Evolutionary conservation across 2,888 invertebrate species (phyloP), one percentile per base, ranked within the genome.

Genomic region (Chouioia cunea): DNA sequence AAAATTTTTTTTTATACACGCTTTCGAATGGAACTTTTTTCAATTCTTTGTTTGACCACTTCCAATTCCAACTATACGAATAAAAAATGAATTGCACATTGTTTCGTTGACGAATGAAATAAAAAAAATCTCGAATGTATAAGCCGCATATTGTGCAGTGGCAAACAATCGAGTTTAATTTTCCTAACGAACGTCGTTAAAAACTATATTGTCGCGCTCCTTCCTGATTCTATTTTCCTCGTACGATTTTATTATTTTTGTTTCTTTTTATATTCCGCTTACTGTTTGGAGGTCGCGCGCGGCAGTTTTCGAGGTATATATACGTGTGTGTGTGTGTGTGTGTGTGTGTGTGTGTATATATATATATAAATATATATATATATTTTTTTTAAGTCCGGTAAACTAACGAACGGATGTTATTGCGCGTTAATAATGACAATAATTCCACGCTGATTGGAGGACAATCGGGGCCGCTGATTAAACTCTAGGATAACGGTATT

Each of bases 401-500:
- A 36, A 6, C 36, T 36, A 36, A 36, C 36, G 36, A 36, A 36
- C 36, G 66, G 63, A 72, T 72, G 65, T 62, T 52, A 60, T 65
- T 44, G 69, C 58, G 62, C 62, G 57, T 63, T 65, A 69, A 73
- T 63, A 50, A 54, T 44, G 65, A 70, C 65, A 63, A 73, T 67
- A 70, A 68, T 73, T 70, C 23, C 56, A 56, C 53, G 59, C 44
- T 73, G 67, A 70, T 73, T 73, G 57, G 65, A 68, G 56, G 62
- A 73, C 63, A 70, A 73, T 53, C 62, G 70, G n/a, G 57, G 16
- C 22, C 23, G 43, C 48, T 68, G 73, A 73, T 73, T 70, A 73
- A 73, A 70, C 65, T 70, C 70, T 70, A 73, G 68, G 65, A 70
- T 73, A 73, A 73, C 68, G 62, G 57, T 54, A 68, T 73, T 70